Percentiles rank a stretch among this genome's conserved stretches.
These are phyloP conservation scores for Muscina levida DNA, from an alignment of 2,888 invertebrate genomes.

Conservation along the genomic window DNA sequence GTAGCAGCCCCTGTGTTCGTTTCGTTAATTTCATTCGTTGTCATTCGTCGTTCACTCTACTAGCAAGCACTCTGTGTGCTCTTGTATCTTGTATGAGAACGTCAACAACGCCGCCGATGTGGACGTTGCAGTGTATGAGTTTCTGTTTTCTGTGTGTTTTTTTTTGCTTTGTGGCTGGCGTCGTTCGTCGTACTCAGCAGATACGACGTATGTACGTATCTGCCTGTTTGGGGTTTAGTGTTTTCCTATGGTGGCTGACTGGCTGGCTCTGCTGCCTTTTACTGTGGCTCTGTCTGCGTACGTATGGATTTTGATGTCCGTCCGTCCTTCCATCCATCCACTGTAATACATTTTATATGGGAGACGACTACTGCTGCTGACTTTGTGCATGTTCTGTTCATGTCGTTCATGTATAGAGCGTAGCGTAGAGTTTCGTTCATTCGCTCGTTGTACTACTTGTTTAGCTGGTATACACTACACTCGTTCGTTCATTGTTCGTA, in stretches of 20 bases:
- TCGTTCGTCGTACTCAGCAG: constrained; percentile 44
- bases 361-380: background rate
- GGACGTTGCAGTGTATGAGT: too few species aligned
- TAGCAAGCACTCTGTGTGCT: too few species aligned
- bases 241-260: constrained; percentile 50
- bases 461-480: background rate
- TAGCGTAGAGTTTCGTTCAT: background rate
- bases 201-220: constrained; percentile 2
- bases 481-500: constrained; percentile 11
- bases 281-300: constrained; percentile 49
- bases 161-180: constrained; percentile 59
- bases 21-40: too few species aligned
- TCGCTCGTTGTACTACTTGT: background rate
- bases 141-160: constrained; percentile 43
- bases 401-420: too few species aligned
- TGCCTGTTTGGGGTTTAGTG: too few species aligned
- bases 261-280: constrained; percentile 40
- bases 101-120: too few species aligned
- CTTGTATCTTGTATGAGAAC: too few species aligned
- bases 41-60: too few species aligned
- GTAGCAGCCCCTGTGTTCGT: too few species aligned
- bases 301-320: background rate
- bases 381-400: too few species aligned
- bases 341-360: background rate
- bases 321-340: too few species aligned